These are phyloP conservation scores for Gortyna flavago DNA, from an alignment of 2,888 invertebrate species.

Conservation along the genomic window DNA sequence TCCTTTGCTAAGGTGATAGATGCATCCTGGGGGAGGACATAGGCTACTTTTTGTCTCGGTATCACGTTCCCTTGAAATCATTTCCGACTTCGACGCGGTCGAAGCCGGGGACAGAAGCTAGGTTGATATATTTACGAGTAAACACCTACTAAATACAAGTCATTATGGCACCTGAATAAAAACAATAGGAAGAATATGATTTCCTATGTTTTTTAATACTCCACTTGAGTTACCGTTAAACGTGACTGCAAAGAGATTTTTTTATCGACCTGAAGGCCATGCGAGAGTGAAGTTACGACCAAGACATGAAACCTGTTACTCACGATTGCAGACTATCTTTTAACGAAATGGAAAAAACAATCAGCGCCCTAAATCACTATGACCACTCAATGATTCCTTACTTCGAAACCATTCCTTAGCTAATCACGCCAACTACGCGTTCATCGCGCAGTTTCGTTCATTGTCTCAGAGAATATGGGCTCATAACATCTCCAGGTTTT, in stretches of 20 bases:
- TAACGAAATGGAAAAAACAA: slow-evolving; percentile 1
- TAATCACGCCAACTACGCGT: background rate
- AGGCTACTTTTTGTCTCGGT: background rate
- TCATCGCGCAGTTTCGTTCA: background rate
- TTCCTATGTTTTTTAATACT: slow-evolving; percentile 12
- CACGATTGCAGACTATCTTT: slow-evolving; percentile 17
- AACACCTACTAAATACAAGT: background rate
- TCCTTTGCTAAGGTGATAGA: background rate
- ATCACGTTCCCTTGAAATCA: background rate
- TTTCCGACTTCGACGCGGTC: background rate
- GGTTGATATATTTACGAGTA: slow-evolving; percentile 3
- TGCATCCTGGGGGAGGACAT: background rate
- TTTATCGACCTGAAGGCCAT: slow-evolving; percentile 42
- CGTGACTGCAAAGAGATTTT: slow-evolving; percentile 12
- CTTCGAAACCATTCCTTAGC: background rate
- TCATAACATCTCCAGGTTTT: background rate
- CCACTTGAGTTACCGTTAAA: slow-evolving; percentile 14
- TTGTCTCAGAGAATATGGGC: background rate
- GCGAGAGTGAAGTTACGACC: slow-evolving; percentile 24
- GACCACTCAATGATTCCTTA: background rate
- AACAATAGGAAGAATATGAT: slow-evolving; percentile 14
- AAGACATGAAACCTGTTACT: slow-evolving; percentile 50
- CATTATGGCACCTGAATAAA: background rate
- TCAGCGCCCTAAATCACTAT: background rate
- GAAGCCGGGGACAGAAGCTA: background rate